Conservation (phyloP, 2,888 invertebrate species). For the Alcis repandata region DNA sequence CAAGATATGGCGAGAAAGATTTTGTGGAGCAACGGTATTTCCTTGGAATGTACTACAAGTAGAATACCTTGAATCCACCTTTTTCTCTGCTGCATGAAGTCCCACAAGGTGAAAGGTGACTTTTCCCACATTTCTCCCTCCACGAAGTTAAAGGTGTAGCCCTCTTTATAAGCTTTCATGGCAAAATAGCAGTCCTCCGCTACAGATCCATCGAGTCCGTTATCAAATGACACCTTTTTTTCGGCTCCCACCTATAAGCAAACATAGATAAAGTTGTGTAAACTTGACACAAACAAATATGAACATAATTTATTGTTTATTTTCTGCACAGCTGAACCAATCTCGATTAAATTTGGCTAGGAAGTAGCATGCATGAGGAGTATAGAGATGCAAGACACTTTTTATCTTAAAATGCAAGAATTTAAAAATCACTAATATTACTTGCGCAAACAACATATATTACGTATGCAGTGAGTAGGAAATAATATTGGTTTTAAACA, state of each 20-base stretch:
- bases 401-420: not conserved
- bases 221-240: slow-evolving; percentile 96
- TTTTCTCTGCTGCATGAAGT: slow-evolving; percentile 98
- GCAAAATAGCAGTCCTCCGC: slow-evolving; percentile 99
- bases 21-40: slow-evolving; percentile 93
- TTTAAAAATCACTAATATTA: not conserved
- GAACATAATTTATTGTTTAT: not conserved
- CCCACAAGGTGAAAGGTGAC: slow-evolving; percentile 97
- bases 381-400: not conserved
- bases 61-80: slow-evolving; percentile 98
- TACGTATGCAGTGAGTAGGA: not conserved
- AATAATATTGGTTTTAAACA: slow-evolving; percentile 38
- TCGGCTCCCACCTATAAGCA: slow-evolving; percentile 94
- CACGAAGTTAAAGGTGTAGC: slow-evolving; percentile 97
- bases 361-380: too few relatives aligned
- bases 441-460: too few relatives aligned
- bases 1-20: slow-evolving; percentile 94
- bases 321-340: not conserved
- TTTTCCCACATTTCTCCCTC: slow-evolving; percentile 99
- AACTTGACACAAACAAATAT: not conserved
- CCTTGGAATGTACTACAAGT: slow-evolving; percentile 94
- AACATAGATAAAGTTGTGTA: slow-evolving; percentile 14
- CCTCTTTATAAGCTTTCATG: slow-evolving; percentile 96
- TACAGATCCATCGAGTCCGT: slow-evolving; percentile 98
- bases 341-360: not conserved